phyloP scores from a whole-genome alignment of 2,888 invertebrate genomes.

The Horisme vitalbata region DNA sequence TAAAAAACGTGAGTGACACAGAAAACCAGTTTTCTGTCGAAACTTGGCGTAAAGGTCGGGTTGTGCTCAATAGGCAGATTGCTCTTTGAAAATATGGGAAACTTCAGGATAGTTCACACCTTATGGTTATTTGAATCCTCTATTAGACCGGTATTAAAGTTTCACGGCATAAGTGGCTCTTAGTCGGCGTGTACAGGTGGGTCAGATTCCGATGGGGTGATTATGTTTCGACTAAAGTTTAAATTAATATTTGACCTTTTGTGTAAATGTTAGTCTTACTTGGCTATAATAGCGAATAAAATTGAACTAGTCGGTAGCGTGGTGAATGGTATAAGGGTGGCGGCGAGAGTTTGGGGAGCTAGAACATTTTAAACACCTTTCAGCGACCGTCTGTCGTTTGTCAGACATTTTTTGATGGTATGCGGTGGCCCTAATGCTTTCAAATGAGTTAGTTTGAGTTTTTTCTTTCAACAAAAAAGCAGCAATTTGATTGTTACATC shows the following conservation, averaged over 20 bases:
- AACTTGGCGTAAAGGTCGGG: constrained; percentile 33
- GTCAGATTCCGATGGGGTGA: constrained; percentile 8
- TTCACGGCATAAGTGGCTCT: constrained; percentile 21
- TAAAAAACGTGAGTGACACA: no score
- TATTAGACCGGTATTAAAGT: constrained; percentile 29
- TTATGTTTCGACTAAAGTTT: constrained; percentile 1
- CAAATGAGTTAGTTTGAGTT: no score
- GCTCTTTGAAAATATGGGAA: constrained; percentile 43
- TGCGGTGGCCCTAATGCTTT: no score
- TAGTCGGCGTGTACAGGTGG: constrained; percentile 12
- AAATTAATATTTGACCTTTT: neutral
- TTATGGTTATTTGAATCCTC: constrained; percentile 24
- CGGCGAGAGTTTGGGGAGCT: no score
- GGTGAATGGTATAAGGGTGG: no score
- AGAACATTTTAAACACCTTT: no score
- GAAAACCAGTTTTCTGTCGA: constrained; percentile 11
- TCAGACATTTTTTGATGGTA: no score
- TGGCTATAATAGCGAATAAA: no score
- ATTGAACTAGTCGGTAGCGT: no score
- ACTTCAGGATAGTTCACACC: constrained; percentile 31
- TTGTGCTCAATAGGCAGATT: constrained; percentile 38
- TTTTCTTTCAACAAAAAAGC: no score
- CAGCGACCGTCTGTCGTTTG: no score
- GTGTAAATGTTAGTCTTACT: neutral
- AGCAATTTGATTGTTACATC: no score